Evolutionary conservation across 1,140 invertebrate species (phyloP), one percentile per base, ranked within the genome.

Genomic region (Scaptodrosophila lebanonensis): DNA sequence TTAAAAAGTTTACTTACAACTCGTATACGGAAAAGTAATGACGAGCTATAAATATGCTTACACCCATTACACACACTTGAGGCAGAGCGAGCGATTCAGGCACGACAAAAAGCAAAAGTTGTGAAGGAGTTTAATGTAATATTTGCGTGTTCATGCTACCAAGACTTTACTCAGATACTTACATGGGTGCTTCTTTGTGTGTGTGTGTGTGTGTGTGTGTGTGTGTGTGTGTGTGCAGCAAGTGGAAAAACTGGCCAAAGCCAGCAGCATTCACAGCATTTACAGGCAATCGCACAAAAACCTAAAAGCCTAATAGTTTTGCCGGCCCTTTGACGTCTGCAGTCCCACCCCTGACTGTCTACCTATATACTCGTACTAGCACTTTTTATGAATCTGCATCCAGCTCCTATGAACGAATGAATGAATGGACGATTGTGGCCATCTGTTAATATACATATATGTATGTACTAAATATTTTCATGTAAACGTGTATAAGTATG

Each of bases 1-100:
- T 82, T 79, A 79, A 79, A 77, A 82, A 82, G 69, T 58, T 82
- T 73, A 79, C 73, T 79, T 82, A n/a, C n/a, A n/a, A n/a, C n/a
- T n/a, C n/a, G n/a, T n/a, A n/a, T 79, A 73, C 68, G 69, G 69
- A 73, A 79, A 73, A 68, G 56, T 77, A 77, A 77, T 73, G 73
- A 82, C 73, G 82, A 68, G 38, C 75, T 66, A 68, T 79, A 82
- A 77, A 79, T 77, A 68, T 56, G 49, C 73, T 73, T 79, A 69
- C 75, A 73, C 64, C 73, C 75, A 77, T 77, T 77, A 77, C 13
- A 38, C 22, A 27, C 17, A 35, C 39, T n/a, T n/a, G n/a, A n/a
- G n/a, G n/a, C 12, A 22, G 50, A 47, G 35, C n/a, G 25, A 57
- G 22, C 36, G 30, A 35, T 48, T 47, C 29, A 42, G 30, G 53